phyloP scores from a whole-genome alignment of 2,797 vertebrate genomes.

The Oreochromis mossambicus region DNA sequence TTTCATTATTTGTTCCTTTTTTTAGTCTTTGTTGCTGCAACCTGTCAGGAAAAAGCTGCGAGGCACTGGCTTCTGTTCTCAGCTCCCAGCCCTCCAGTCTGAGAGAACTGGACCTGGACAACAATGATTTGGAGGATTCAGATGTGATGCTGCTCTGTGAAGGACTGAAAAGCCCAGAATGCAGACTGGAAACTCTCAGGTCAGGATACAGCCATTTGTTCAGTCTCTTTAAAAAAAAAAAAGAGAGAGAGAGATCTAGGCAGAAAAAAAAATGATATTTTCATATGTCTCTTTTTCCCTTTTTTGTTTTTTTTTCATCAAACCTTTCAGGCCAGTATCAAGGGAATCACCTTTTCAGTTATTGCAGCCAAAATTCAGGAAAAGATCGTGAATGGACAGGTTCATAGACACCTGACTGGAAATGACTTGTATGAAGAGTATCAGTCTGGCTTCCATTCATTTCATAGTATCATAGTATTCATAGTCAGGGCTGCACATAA shows the following conservation, averaged over 20 bases:
- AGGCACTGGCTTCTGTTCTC: neutral
- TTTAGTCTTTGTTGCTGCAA: constrained; percentile 31
- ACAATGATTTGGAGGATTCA: neutral
- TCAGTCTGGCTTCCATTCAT: too few species aligned
- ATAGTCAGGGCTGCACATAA: too few species aligned
- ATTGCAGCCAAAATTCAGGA: too few species aligned
- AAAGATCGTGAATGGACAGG: too few species aligned
- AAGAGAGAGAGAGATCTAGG: too few species aligned
- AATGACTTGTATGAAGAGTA: too few species aligned
- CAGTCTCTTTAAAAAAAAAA: accelerated
- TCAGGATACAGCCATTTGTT: neutral
- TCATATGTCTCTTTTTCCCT: accelerated
- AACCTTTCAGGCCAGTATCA: too few species aligned
- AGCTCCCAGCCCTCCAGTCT: neutral
- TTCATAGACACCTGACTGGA: too few species aligned
- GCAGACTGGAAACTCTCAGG: constrained; percentile 32
- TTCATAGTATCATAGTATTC: too few species aligned
- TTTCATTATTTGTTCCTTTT: accelerated
- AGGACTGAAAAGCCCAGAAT: constrained; percentile 1
- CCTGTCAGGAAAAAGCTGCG: constrained; percentile 12
- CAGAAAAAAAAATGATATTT: neutral
- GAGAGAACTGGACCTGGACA: constrained; percentile 14
- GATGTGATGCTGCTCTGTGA: constrained; percentile 20
- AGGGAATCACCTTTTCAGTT: too few species aligned
- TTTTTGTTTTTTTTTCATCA: too few species aligned